phyloP scores from a whole-genome alignment of 2,888 invertebrate genomes.

The Habroteleia sp. region DNA sequence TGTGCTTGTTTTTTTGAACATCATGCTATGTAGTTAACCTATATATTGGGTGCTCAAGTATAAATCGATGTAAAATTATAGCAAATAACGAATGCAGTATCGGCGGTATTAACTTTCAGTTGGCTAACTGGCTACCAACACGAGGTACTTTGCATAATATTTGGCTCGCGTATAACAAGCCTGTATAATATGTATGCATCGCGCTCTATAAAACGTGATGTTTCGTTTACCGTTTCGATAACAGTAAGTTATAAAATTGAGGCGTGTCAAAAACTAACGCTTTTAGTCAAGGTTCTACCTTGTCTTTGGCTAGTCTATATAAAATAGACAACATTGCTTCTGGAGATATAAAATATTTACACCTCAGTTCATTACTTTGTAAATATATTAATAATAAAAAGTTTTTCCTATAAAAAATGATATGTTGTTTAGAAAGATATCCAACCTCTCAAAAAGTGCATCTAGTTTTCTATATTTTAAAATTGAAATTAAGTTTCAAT shows the following conservation, averaged over 20 bases:
- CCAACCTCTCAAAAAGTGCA: no score
- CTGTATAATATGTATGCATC: slow-evolving; percentile 65
- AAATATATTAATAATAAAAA: no score
- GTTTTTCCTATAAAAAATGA: no score
- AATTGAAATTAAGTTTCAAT: no score
- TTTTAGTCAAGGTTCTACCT: slow-evolving; percentile 14
- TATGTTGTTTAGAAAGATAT: no score
- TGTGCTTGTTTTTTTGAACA: slow-evolving; percentile 41
- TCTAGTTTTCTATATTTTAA: no score
- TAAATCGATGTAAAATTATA: slow-evolving; percentile 71
- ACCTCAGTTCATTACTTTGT: no score
- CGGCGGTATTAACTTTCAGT: slow-evolving; percentile 57
- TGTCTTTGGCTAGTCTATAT: neutral
- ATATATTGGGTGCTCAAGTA: slow-evolving; percentile 64
- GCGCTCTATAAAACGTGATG: slow-evolving; percentile 63
- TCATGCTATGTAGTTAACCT: slow-evolving; percentile 61
- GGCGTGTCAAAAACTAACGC: slow-evolving; percentile 47
- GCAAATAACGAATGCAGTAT: slow-evolving; percentile 68
- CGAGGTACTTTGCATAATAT: slow-evolving; percentile 73
- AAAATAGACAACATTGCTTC: no score
- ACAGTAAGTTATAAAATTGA: slow-evolving; percentile 53
- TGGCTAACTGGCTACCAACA: slow-evolving; percentile 69
- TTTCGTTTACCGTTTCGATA: slow-evolving; percentile 64
- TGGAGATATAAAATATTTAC: no score
- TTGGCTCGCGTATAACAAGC: slow-evolving; percentile 71